Evolutionary conservation across 2,888 invertebrate species (phyloP), one percentile per base, ranked within the genome.

Genomic region (Agrotis clavis): DNA sequence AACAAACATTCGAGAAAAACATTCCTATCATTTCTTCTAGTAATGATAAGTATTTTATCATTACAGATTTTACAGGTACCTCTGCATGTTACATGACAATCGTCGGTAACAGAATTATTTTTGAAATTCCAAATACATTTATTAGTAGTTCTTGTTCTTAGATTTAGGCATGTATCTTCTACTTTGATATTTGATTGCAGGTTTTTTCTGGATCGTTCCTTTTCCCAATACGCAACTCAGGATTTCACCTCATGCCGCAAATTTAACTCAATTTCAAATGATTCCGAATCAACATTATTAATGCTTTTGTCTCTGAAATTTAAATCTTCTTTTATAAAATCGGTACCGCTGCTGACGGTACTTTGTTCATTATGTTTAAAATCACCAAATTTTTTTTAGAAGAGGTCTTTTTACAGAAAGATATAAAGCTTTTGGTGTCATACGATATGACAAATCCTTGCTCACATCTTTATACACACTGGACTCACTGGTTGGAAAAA

Each of bases 81-180:
- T 30, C 30, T 30, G 30, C 30, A 30, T 4, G 30, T 30, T 30
- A 30, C 30, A 30, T 30, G 30, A 30, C 4, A 30, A 3, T 30
- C 30, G 30, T 30, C 30, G 30, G 30, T 30, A 35, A 35, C 30
- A 35, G 57, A 35, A n/a, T 35, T 35, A 57, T n/a, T 56, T 56
- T 56, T 57, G 57, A 57, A 57, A 57, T 35, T 57, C 57, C 35
- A 57, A 57, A 57, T 57, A 18, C 57, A 57, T 35, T 35, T 30
- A n/a, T 57, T 57, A 57, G 35, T 57, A 18, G 35, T 57, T 4
- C 16, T 30, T n/a, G 18, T n/a, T n/a, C n/a, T n/a, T 57, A 57
- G 57, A 57, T 57, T 35, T 57, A 35, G 57, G 57, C 57, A 35
- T 30, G 30, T 35, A 35, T 30, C 25, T 18, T 56, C 56, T 56